Percentiles rank a stretch among this genome's conserved stretches.
phyloP scores from a whole-genome alignment of 2,888 invertebrate species.

The Tetramorium bicarinatum region DNA sequence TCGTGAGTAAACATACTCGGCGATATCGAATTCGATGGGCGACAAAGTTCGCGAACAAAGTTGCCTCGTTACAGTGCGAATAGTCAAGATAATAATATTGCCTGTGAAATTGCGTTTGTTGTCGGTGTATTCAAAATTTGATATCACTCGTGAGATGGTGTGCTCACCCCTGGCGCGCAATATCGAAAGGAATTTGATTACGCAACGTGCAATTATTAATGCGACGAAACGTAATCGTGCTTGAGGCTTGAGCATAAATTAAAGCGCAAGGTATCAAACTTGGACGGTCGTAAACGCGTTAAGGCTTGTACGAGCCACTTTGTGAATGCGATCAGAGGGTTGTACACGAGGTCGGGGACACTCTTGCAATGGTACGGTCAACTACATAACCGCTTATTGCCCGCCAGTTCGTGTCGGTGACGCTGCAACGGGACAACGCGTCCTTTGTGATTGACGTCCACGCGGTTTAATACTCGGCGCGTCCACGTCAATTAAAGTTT shows the following conservation, averaged over 20 bases:
- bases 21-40: constrained; percentile 18
- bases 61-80: not conserved
- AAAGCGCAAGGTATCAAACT: constrained; percentile 26
- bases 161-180: not conserved
- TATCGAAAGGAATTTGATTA: constrained; percentile 14
- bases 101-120: constrained; percentile 17
- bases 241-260: constrained; percentile 20
- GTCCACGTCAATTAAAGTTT: constrained; percentile 75
- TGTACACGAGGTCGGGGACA: constrained; percentile 63
- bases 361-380: constrained; percentile 69
- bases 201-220: constrained; percentile 1
- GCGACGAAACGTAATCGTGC: not conserved
- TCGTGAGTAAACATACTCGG: constrained; percentile 12
- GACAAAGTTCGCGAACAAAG: constrained; percentile 26
- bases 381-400: constrained; percentile 74
- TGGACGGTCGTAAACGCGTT: constrained; percentile 34
- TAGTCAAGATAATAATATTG: constrained; percentile 22
- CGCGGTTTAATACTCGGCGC: constrained; percentile 74
- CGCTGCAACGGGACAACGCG: constrained; percentile 65
- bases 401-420: constrained; percentile 69
- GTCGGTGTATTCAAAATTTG: not conserved
- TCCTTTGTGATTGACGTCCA: constrained; percentile 75
- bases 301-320: constrained; percentile 68
- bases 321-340: constrained; percentile 78
- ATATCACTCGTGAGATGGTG: not conserved